phyloP scores from a whole-genome alignment of 2,888 invertebrate species.

The Vanessa cardui region DNA sequence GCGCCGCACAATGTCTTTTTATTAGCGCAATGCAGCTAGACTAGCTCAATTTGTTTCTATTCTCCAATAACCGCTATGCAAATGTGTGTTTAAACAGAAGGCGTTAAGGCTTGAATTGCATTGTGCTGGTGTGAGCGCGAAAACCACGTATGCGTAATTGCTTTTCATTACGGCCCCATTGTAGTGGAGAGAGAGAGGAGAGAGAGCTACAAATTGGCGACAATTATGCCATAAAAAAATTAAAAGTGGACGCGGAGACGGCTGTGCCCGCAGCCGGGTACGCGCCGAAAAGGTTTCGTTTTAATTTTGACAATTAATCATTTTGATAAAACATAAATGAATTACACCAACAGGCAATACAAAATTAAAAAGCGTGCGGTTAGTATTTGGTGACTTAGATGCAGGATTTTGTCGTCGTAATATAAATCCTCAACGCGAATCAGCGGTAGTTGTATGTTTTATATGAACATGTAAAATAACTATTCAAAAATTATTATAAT shows the following conservation, averaged over 20 bases:
- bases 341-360: no score
- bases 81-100: slow-evolving; percentile 35
- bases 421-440: no score
- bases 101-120: slow-evolving; percentile 48
- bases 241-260: slow-evolving; percentile 56
- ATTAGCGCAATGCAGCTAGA: slow-evolving; percentile 68
- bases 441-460: no score
- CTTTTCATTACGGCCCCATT: slow-evolving; percentile 76
- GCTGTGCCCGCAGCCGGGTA: not conserved
- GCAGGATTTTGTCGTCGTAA: no score
- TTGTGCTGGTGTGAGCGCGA: slow-evolving; percentile 49
- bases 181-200: slow-evolving; percentile 56
- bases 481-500: no score
- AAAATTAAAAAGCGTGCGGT: no score
- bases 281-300: not conserved
- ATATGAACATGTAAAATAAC: no score
- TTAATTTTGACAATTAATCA: not conserved
- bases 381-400: no score
- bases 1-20: slow-evolving; percentile 73
- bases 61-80: slow-evolving; percentile 48
- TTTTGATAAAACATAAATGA: not conserved
- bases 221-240: slow-evolving; percentile 80
- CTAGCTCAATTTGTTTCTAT: slow-evolving; percentile 78
- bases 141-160: slow-evolving; percentile 81
- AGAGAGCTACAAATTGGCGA: slow-evolving; percentile 70